phyloP scores from a whole-genome alignment of 2,888 invertebrate species.

The Leptura quadrifasciata region DNA sequence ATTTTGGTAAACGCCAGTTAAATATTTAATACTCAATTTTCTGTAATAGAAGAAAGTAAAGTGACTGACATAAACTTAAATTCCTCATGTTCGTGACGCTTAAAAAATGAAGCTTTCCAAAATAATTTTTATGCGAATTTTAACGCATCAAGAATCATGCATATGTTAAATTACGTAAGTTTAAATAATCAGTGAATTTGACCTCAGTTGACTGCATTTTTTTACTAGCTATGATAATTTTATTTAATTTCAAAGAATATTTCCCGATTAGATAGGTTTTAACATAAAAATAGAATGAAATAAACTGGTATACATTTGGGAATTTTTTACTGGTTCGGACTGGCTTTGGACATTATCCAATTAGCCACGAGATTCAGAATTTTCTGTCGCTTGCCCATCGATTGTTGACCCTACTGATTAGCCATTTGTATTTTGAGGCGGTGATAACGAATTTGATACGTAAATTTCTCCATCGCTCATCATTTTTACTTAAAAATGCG shows the following conservation, averaged over 20 bases:
- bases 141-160: not conserved
- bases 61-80: not conserved
- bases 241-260: not conserved
- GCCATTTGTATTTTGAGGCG: no score
- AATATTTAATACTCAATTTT: no score
- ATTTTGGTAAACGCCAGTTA: no score
- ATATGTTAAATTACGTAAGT: not conserved
- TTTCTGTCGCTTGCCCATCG: no score
- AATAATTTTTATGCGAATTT: not conserved
- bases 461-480: no score
- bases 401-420: no score
- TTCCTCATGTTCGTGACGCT: not conserved
- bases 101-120: not conserved
- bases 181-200: conserved; percentile 1
- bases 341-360: no score
- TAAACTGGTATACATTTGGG: not conserved
- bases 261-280: not conserved
- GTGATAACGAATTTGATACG: no score
- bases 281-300: not conserved
- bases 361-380: no score
- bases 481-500: no score
- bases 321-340: no score
- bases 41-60: no score
- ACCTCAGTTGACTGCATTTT: not conserved
- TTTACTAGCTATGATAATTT: not conserved